These are phyloP conservation scores for Elgaria multicarinata DNA, from an alignment of 2,113 vertebrate genomes.

Conservation along the genomic window DNA sequence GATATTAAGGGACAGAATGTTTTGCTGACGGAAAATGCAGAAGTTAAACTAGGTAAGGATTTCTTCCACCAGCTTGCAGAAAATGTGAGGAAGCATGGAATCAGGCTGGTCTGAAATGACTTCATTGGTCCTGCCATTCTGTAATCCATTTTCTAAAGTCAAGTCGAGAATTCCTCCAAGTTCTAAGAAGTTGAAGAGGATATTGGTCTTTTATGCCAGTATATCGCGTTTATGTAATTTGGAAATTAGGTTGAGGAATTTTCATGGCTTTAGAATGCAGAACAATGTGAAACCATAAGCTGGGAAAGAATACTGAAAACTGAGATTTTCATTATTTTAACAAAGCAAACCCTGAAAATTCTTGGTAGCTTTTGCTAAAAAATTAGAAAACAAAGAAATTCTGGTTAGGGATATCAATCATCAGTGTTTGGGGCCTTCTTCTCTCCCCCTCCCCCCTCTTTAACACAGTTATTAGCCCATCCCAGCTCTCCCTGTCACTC, in stretches of 20 bases:
- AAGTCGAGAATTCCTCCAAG: neutral
- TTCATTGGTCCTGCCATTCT: neutral
- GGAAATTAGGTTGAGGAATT: neutral
- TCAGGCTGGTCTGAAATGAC: neutral
- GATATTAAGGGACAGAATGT: conserved; percentile 99
- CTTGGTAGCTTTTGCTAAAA: neutral
- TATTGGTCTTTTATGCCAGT: neutral
- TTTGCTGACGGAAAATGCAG: conserved; percentile 96
- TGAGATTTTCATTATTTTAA: neutral
- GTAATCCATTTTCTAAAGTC: neutral
- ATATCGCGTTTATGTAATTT: neutral
- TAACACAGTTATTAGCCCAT: neutral
- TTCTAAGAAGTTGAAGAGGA: neutral
- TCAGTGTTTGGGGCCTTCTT: neutral
- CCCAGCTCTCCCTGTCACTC: neutral
- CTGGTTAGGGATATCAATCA: neutral
- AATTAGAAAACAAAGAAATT: neutral
- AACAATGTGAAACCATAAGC: neutral
- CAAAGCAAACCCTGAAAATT: neutral
- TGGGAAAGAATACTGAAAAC: neutral
- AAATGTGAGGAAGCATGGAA: conserved; percentile 4
- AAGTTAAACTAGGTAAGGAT: conserved; percentile 95
- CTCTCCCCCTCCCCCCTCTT: too few species aligned
- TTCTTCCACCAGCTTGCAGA: conserved; percentile 26
- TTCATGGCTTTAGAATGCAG: neutral